phyloP scores from a whole-genome alignment of 2,797 vertebrate species.

The Cynopterus sphinx region DNA sequence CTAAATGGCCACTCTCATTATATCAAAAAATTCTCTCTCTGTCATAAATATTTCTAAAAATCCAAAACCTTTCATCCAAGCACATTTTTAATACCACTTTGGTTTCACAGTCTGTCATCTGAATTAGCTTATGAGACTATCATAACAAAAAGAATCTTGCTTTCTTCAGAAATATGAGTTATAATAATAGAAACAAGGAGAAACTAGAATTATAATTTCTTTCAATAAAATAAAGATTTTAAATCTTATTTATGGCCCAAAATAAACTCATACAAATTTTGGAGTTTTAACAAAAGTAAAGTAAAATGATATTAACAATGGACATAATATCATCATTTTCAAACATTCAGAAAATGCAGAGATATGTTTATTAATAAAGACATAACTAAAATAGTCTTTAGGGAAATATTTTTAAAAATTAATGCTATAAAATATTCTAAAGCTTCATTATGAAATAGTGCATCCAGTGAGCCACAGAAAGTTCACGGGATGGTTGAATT shows the following conservation, averaged over 20 bases:
- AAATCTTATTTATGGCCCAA: constrained; percentile 7
- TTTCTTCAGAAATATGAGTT: neutral
- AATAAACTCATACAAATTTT: neutral
- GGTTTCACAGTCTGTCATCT: neutral
- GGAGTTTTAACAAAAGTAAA: neutral
- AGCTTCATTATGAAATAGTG: neutral
- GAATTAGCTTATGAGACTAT: neutral
- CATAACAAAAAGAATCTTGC: neutral
- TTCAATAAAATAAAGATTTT: constrained; percentile 2
- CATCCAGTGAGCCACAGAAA: neutral
- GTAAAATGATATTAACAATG: neutral
- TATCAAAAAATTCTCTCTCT: neutral
- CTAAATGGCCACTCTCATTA: neutral
- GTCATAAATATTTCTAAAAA: neutral
- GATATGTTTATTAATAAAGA: neutral
- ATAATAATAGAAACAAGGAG: neutral
- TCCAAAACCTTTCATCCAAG: neutral
- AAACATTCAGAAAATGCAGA: neutral
- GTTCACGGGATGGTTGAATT: neutral
- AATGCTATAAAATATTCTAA: neutral
- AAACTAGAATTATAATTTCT: neutral
- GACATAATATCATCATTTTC: neutral
- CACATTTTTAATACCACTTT: neutral
- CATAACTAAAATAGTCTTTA: neutral
- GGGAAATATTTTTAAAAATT: neutral